Conservation (phyloP, 2,797 vertebrate genomes). For the Chiloscyllium punctatum region DNA sequence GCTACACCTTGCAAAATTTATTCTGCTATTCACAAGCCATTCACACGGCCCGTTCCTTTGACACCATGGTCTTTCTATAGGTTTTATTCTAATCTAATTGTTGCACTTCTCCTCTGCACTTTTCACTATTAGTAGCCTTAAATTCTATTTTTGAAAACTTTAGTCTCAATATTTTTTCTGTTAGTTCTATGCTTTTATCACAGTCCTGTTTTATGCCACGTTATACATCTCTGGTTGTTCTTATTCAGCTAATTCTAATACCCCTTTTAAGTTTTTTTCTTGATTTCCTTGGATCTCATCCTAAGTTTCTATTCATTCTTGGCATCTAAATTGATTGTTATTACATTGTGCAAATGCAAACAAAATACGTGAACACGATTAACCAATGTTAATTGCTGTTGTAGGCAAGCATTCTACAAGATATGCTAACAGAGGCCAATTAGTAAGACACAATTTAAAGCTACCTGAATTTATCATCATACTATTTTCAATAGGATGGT, state of each 20-base stretch:
- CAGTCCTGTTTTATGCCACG: background rate
- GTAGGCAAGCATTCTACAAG: background rate
- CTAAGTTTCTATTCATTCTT: background rate
- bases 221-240: background rate
- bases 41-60: background rate
- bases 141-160: background rate
- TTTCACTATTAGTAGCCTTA: background rate
- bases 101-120: background rate
- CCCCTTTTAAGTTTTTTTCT: background rate
- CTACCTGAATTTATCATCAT: background rate
- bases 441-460: background rate
- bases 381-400: background rate
- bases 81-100: background rate
- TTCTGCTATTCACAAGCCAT: background rate
- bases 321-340: background rate
- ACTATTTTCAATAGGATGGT: background rate
- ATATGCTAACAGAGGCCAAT: background rate
- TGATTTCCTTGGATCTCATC: background rate
- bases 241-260: background rate
- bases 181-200: background rate
- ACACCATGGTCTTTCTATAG: background rate
- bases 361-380: background rate
- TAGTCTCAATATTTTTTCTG: background rate
- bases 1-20: background rate
- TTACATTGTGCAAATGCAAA: background rate